Base-by-base conservation (phyloP, 2,113 vertebrate species). In the Nannospalax galili region DNA sequence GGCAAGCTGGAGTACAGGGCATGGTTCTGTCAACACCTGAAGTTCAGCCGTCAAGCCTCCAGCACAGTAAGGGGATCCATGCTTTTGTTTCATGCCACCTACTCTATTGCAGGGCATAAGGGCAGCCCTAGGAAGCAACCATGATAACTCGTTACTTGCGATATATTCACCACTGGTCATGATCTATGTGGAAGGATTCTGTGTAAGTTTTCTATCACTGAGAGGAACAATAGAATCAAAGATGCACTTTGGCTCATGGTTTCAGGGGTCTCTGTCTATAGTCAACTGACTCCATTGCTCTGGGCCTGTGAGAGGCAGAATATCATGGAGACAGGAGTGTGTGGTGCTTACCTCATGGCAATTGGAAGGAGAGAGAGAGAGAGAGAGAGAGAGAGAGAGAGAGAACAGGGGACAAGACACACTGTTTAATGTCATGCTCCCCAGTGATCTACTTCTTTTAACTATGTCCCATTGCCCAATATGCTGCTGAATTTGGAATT, bases 141-240 rank as follows among this genome's bases (percentile, higher is more conserved):
- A 26, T 8, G 17, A 5, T 35, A 35, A 22, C 28, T 40, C 12
- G 22, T 65, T 52, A 73, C 40, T 72, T 37, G 10, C 56, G 65
- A 1, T 2, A 22, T 1, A 24, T 32, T 64, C 32, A 26, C 37
- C 28, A 35, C 2, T 17, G 58, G 35, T 45, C 3, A 8, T 1
- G 0, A 1, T 45, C 42, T 52, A 0, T 73, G 37, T 35, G 15
- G 40, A 72, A 69, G 75, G 40, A 2, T 62, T 12, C 3, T 69
- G 10, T 35, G 64, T 84, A 69, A n/a, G 10, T 30, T n/a, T 52
- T 19, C 5, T 70, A 6, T 73, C 26, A 3, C 26, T 30, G 15
- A 73, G n/a, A 40, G 84, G 56, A 72, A 56, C 26, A 56, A 37
- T 30, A 87, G 45, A n/a, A 87, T 8, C 45, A 32, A 58, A 48